Evolutionary conservation across 2,113 vertebrate species (phyloP), one percentile per base, ranked within the genome.

Genomic region (Nothocercus julius): DNA sequence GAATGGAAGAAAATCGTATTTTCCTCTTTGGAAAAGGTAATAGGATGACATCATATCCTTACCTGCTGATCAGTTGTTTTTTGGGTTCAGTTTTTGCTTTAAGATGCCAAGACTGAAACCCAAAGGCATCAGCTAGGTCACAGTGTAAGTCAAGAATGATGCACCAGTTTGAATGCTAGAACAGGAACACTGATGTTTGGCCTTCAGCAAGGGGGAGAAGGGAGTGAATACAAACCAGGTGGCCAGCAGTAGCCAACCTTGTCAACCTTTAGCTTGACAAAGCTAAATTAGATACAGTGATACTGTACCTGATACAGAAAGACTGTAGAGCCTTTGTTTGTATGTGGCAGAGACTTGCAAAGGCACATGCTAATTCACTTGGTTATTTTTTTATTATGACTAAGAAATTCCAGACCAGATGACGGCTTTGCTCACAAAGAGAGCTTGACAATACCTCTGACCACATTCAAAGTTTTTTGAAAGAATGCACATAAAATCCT

Each of bases 401-500:
- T 85, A 69, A 83, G 67, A 92, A 76, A 27, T 91, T 95, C 49
- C 40, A 76, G 74, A 58, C 15, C 53, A 87, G 62, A 68, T 89
- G 69, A 76, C 0, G 0, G 24, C 63, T 92, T 85, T 87, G 54
- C 80, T 87, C 78, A 54, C n/a, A 45, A 64, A 16, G 30, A n/a
- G 73, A 68, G 25, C 82, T 87, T 87, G 72, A 70, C 30, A 54
- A 34, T 87, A 85, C 24, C 16, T 96, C 78, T 92, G 67, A 66
- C 63, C 59, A 73, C 78, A 42, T 74, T 76, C 63, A 17, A 91
- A 80, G 21, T 44, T 81, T 75, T 84, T 42, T 68, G 18, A 79
- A 89, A 87, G 67, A 92, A 82, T 58, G 36, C 70, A 53, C 53
- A 54, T 89, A 82, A 87, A 75, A 69, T 89, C 67, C 67, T 62